A percentile compares a stretch with the other conserved stretches of the same genome.
Evolutionary conservation across 2,888 invertebrate genomes (phyloP).

Genomic region (Achlya flavicornis): DNA sequence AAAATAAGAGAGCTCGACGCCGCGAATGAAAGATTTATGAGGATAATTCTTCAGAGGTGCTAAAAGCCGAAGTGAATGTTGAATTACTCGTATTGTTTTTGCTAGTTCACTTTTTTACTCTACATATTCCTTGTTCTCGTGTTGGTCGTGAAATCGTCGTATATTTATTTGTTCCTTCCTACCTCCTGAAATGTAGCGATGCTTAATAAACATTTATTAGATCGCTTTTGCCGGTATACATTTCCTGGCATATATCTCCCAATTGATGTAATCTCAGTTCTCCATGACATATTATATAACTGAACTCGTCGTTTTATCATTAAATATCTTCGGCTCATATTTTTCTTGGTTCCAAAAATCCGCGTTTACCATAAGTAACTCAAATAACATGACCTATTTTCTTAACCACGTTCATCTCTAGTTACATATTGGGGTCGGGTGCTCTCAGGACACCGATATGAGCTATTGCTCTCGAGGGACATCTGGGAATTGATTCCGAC

Average conservation of each 20-base stretch:
- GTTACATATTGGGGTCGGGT: slow-evolving; percentile 36
- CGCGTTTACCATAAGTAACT: slow-evolving; percentile 6
- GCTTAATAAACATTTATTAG: not conserved
- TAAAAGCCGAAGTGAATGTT: slow-evolving; percentile 39
- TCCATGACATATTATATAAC: not conserved
- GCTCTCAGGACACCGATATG: slow-evolving; percentile 51
- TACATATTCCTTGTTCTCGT: slow-evolving; percentile 28
- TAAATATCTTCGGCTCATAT: not conserved
- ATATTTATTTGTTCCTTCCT: not conserved
- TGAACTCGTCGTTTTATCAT: not conserved
- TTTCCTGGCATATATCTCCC: not conserved
- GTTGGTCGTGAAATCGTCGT: not conserved
- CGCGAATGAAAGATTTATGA: slow-evolving; percentile 52
- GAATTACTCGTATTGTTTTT: slow-evolving; percentile 46
- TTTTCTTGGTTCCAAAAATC: not conserved
- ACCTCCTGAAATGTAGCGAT: not conserved
- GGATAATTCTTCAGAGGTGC: slow-evolving; percentile 48
- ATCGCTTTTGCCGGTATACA: not conserved
- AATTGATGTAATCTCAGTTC: not conserved
- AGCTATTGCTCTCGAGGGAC: slow-evolving; percentile 52
- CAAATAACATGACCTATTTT: slow-evolving; percentile 16
- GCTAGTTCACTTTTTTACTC: slow-evolving; percentile 39
- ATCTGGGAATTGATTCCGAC: slow-evolving; percentile 55
- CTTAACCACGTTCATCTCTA: slow-evolving; percentile 23
- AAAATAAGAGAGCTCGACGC: slow-evolving; percentile 15